Conservation (phyloP, 2,888 invertebrate genomes). For the Parelbella ahira region DNA sequence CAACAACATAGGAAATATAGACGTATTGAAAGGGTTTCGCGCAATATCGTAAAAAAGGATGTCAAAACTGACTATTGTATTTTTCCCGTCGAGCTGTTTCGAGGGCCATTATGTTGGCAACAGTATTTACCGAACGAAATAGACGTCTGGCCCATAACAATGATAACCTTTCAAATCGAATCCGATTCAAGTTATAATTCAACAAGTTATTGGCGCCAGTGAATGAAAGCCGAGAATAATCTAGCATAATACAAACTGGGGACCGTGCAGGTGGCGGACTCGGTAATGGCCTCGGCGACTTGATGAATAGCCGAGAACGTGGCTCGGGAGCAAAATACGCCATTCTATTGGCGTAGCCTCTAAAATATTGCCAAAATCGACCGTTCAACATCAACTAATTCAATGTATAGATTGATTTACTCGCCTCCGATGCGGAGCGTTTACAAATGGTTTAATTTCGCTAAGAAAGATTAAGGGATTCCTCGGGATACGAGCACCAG, state of each 20-base stretch:
- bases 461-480: constrained; percentile 50
- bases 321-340: constrained; percentile 63
- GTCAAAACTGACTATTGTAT: constrained; percentile 14
- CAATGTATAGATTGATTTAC: constrained; percentile 74
- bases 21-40: too few relatives aligned
- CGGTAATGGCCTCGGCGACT: constrained; percentile 67
- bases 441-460: constrained; percentile 71
- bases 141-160: constrained; percentile 21
- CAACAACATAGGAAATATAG: too few relatives aligned
- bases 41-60: constrained; percentile 13
- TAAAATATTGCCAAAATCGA: constrained; percentile 72
- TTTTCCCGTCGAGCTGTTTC: constrained; percentile 18
- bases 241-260: constrained; percentile 62
- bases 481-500: constrained; percentile 28
- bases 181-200: constrained; percentile 38
- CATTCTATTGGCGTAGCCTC: constrained; percentile 61
- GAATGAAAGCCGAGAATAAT: constrained; percentile 62
- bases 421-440: constrained; percentile 46
- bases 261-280: constrained; percentile 67
- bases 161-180: constrained; percentile 32
- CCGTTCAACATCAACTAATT: constrained; percentile 72
- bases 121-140: constrained; percentile 24
- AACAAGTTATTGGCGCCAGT: constrained; percentile 56
- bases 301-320: constrained; percentile 74
- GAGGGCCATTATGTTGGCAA: constrained; percentile 22